Evolutionary conservation across 23 tunicate species (phyloP).

Genomic region (Clavelina lepadiformis): DNA sequence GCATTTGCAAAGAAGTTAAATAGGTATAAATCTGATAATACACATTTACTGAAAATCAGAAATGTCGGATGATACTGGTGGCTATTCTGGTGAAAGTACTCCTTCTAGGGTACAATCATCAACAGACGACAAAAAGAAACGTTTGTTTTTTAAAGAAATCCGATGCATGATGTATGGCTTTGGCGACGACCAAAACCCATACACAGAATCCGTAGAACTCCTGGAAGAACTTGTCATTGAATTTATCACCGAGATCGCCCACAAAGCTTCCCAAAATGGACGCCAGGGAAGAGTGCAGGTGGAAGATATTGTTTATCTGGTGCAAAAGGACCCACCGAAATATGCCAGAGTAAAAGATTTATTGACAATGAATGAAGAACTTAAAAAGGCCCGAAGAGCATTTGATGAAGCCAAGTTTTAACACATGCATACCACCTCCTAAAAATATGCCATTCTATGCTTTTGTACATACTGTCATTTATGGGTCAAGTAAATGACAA

Average conservation of each 20-base stretch:
- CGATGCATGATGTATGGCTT: constrained; percentile 98
- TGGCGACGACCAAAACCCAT: constrained; percentile 97
- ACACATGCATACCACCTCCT: too few species aligned
- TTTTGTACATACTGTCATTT: too few species aligned
- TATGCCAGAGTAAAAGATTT: constrained; percentile 86
- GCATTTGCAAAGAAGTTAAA: not conserved
- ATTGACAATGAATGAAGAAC: constrained; percentile 93
- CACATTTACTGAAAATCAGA: too few species aligned
- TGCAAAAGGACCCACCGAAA: constrained; percentile 89
- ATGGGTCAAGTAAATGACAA: too few species aligned
- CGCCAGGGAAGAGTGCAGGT: constrained; percentile 80
- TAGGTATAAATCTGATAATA: not conserved
- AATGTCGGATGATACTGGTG: constrained; percentile 48
- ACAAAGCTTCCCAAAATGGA: constrained; percentile 81
- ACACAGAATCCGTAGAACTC: constrained; percentile 97
- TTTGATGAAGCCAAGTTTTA: constrained; percentile 94
- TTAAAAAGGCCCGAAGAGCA: constrained; percentile 90
- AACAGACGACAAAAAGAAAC: constrained; percentile 67
- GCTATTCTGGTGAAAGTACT: constrained; percentile 24
- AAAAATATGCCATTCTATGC: too few species aligned
- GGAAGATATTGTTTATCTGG: constrained; percentile 89
- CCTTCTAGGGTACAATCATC: constrained; percentile 11
- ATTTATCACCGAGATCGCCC: constrained; percentile 79
- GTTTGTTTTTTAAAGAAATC: constrained; percentile 84
- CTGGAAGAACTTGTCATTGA: constrained; percentile 96